Conservation (phyloP, 2,113 vertebrate genomes). For the Ciconia maguari region DNA sequence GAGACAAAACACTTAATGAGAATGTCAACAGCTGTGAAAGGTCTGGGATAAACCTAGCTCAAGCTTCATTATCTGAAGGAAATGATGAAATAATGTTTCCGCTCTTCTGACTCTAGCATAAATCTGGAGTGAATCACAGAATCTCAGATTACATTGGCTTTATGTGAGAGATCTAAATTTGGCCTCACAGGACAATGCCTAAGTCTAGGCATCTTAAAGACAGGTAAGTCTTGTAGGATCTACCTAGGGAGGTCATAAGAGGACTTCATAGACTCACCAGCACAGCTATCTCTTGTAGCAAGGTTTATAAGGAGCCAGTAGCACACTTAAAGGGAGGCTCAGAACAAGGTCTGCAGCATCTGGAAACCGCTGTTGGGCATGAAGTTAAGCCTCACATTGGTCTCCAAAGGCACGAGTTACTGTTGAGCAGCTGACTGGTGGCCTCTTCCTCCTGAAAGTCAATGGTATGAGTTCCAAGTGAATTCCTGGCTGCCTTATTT, state of each 20-base stretch:
- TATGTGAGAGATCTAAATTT: not conserved
- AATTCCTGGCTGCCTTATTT: not conserved
- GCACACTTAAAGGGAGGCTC: not conserved
- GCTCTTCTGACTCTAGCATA: not conserved
- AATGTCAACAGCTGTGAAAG: constrained; percentile 41
- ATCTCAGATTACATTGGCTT: not conserved
- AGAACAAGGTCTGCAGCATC: not conserved
- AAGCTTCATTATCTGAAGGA: not conserved
- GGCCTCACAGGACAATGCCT: not conserved
- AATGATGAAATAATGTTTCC: not conserved
- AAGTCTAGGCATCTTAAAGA: not conserved
- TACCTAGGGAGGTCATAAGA: not conserved
- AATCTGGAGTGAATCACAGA: not conserved
- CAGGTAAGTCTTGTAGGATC: not conserved
- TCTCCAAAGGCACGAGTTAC: not conserved
- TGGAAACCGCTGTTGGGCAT: not conserved
- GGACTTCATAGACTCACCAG: not conserved
- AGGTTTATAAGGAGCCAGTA: not conserved
- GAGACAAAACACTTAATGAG: not conserved
- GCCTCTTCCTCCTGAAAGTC: not conserved
- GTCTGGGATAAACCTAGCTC: not conserved
- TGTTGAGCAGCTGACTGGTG: not conserved
- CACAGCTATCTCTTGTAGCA: not conserved
- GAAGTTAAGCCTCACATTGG: not conserved
- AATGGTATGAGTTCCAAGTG: not conserved